These are phyloP conservation scores for Umimayanthus kanabou DNA, from an alignment of 92 coral and sea anemone genomes.

Conservation along the genomic window DNA sequence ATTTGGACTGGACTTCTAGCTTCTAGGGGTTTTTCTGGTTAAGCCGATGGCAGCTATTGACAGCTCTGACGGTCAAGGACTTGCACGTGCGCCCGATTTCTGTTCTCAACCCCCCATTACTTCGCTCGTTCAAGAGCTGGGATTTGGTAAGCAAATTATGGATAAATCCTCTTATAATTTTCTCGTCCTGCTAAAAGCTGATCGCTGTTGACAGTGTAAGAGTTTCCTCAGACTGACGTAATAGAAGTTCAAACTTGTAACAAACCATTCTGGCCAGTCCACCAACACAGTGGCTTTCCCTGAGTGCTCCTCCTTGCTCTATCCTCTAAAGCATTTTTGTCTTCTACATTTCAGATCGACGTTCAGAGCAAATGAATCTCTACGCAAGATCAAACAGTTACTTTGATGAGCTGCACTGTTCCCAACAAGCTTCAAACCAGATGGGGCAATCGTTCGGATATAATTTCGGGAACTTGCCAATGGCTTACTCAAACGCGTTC, in stretches of 20 bases:
- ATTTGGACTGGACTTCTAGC: slow-evolving; percentile 12
- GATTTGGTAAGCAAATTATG: slow-evolving; percentile 36
- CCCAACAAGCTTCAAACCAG: slow-evolving; percentile 57
- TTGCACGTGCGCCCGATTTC: slow-evolving; percentile 38
- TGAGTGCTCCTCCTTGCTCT: neutral
- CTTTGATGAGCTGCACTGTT: slow-evolving; percentile 78
- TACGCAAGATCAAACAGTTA: slow-evolving; percentile 62
- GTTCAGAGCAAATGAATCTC: slow-evolving; percentile 74
- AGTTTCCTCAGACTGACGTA: slow-evolving; percentile 53
- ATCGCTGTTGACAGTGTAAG: slow-evolving; percentile 34
- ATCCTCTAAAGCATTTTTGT: slow-evolving; percentile 11
- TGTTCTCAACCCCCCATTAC: slow-evolving; percentile 34
- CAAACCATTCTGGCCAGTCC: slow-evolving; percentile 45
- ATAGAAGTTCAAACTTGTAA: slow-evolving; percentile 46
- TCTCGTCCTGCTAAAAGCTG: slow-evolving; percentile 11
- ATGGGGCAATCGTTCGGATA: slow-evolving; percentile 66
- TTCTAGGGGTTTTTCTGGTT: slow-evolving; percentile 5
- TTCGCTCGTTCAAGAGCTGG: slow-evolving; percentile 38
- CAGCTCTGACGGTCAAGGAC: slow-evolving; percentile 22
- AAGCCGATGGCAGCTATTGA: slow-evolving; percentile 38
- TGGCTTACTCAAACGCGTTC: slow-evolving; percentile 68
- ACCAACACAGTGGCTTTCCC: neutral
- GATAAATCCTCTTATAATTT: slow-evolving; percentile 18
- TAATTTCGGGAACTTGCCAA: slow-evolving; percentile 57
- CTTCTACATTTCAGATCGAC: slow-evolving; percentile 65